These are phyloP conservation scores for Neosalanx taihuensis DNA, from an alignment of 2,797 vertebrate genomes.

Conservation along the genomic window DNA sequence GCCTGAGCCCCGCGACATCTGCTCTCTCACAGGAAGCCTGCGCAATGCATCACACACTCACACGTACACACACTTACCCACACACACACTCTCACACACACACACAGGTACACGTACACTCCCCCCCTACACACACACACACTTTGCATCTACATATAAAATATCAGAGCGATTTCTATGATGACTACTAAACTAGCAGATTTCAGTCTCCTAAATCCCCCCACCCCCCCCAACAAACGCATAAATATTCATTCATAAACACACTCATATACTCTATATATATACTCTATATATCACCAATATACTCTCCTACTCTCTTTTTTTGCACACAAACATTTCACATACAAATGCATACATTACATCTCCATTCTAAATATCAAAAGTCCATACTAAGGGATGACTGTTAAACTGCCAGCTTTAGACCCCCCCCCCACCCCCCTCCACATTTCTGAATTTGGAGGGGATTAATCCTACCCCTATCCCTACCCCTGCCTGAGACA, in stretches of 20 bases:
- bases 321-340: slow-evolving; percentile 18
- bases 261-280: slow-evolving; percentile 8
- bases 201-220: not conserved
- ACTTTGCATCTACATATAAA: slow-evolving; percentile 34
- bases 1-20: slow-evolving; percentile 78
- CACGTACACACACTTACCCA: slow-evolving; percentile 24
- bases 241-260: not conserved
- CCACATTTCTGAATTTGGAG: too few relatives aligned
- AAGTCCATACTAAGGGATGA: slow-evolving; percentile 13
- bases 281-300: too few relatives aligned
- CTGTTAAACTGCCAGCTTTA: slow-evolving; percentile 56
- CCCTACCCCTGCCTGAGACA: not conserved
- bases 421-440: slow-evolving; percentile 42
- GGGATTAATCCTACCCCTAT: too few relatives aligned
- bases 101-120: slow-evolving; percentile 19
- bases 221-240: not conserved
- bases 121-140: slow-evolving; percentile 19
- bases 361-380: too few relatives aligned
- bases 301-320: not conserved
- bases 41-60: slow-evolving; percentile 56
- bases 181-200: not conserved
- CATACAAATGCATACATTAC: slow-evolving; percentile 26
- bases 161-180: slow-evolving; percentile 28
- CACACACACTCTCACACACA: slow-evolving; percentile 25
- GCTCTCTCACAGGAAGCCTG: slow-evolving; percentile 77